Evolutionary conservation across 1,140 invertebrate genomes (phyloP), one percentile per base, ranked within the genome.

Genomic region (Trachymyrmex cornetzi): DNA sequence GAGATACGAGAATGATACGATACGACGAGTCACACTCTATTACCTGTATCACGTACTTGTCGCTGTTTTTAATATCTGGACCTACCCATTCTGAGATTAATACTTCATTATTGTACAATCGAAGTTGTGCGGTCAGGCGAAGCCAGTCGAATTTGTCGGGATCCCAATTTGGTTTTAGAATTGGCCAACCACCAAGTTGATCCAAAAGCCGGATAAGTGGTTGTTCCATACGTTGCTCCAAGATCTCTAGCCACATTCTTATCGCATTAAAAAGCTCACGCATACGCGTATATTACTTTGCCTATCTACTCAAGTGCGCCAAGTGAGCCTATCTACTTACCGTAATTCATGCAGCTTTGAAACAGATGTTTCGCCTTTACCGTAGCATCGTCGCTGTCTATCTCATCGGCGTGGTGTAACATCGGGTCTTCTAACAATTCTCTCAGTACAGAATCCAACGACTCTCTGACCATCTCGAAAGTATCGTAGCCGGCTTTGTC

Each of bases 1-100:
- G 6, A 69, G 11, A 16, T 11, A 22, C 11, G 16, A 38, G 34
- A 44, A 50, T 16, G 14, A 50, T n/a, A 57, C 53, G 19, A 55
- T n/a, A 74, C 27, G 9, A 34, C 3, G 19, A 11, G n/a, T 57
- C 16, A 12, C 7, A 11, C 2, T 44, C 38, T 71, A 38, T 87
- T 93, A 97, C 97, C 95, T 98, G 98, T 89, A 99, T 98, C 2
- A 98, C 97, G 93, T 98, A 98, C 91, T 97, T 96, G 89, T 98
- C 96, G 1, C 98, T 98, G 95, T 99, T 98, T 92, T 98, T 98
- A 34, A 98, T 98, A 93, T 99, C 98, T 1, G 98, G 97, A 16
- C 97, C 98, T 63, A 99, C 97, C 97, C 97, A 98, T 93, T 98
- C 97, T 0, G 97, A 97, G 87, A 98, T 97, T 0, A 98, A 94